Conservation (phyloP, 1,140 invertebrate genomes). For the Elysia chlorotica region DNA sequence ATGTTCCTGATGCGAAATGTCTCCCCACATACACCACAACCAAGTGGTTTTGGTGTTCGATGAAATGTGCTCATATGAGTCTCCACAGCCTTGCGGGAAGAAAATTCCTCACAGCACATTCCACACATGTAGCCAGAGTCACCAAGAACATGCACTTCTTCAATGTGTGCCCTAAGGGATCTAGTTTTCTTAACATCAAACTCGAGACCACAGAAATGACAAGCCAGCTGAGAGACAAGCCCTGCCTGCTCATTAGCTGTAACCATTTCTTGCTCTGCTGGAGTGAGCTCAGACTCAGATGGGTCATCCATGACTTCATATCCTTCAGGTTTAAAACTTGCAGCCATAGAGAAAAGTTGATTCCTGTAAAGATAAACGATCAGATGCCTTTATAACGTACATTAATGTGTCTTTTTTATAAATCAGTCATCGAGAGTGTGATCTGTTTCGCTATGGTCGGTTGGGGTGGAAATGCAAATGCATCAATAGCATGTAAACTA, state of each 20-base stretch:
- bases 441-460: no score
- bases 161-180: conserved; percentile 17
- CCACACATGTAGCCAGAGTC: conserved; percentile 21
- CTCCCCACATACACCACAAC: conserved; percentile 20
- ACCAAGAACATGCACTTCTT: conserved; percentile 22
- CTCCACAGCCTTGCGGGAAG: conserved; percentile 21
- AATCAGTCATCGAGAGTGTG: no score
- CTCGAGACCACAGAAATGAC: conserved; percentile 21
- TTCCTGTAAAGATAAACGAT: no score
- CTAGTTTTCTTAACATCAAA: conserved; percentile 22
- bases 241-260: conserved; percentile 17
- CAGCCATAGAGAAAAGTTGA: no score
- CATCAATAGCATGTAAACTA: no score
- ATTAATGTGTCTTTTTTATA: no score
- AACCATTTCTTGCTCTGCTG: conserved; percentile 14
- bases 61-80: conserved; percentile 23
- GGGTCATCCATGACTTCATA: no score
- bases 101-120: conserved; percentile 22
- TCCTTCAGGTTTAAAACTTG: no score
- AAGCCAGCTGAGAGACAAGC: conserved; percentile 13
- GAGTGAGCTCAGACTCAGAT: no score
- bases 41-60: conserved; percentile 16
- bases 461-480: no score
- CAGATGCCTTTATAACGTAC: no score
- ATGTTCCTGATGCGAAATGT: conserved; percentile 17